A percentile compares a stretch with the other conserved stretches of the same genome.
Evolutionary conservation across 2,888 invertebrate genomes (phyloP).

Genomic region (Ellobium chinense): DNA sequence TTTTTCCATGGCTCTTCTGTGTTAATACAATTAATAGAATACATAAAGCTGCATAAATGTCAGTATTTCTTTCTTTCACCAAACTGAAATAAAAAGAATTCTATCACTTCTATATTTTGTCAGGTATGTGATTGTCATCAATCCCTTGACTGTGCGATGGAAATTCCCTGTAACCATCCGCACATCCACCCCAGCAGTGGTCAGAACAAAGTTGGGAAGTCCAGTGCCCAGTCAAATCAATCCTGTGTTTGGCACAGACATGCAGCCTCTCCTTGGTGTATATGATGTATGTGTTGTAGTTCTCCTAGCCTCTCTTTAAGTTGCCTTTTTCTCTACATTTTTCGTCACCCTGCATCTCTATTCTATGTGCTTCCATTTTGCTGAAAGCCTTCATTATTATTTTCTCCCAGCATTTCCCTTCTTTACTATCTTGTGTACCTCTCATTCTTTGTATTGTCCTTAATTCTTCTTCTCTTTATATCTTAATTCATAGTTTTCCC

Average conservation of each 20-base stretch:
- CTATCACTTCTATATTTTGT: background rate
- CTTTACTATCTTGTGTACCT: no score
- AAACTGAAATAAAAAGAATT: no score
- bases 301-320: no score
- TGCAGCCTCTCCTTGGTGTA: conserved; percentile 29
- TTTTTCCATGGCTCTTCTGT: background rate
- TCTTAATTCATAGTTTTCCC: no score
- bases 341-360: no score
- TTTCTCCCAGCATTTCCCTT: no score
- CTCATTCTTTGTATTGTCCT: no score
- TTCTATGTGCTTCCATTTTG: no score
- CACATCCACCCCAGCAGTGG: conserved; percentile 86
- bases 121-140: conserved; percentile 84
- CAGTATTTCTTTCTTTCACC: background rate
- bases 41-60: background rate
- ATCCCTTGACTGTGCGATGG: conserved; percentile 88
- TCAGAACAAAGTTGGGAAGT: conserved; percentile 63
- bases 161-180: conserved; percentile 87
- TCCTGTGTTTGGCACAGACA: conserved; percentile 85
- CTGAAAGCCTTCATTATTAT: no score
- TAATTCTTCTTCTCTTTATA: no score
- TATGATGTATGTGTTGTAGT: conserved; percentile 56
- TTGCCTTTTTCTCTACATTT: no score
- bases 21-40: background rate
- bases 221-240: conserved; percentile 87